A percentile compares a stretch with the other conserved stretches of the same genome.
phyloP scores from a whole-genome alignment of 2,797 vertebrate species.

The Clarias laeviceps region DNA sequence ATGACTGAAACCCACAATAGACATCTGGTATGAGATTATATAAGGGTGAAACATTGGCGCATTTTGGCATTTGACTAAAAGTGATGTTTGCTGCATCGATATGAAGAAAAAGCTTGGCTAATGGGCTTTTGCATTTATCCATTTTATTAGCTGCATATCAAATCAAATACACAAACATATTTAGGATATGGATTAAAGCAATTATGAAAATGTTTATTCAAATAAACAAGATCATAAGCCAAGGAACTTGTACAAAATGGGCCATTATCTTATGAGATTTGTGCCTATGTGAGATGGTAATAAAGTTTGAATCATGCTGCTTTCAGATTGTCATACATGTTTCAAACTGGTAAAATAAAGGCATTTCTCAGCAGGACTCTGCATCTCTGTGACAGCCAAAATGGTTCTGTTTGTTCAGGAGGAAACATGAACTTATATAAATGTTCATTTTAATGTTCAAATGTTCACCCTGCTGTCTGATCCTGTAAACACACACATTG shows the following conservation, averaged over 20 bases:
- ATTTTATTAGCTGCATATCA: not conserved
- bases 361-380: not conserved
- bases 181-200: not conserved
- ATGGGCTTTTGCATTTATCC: not conserved
- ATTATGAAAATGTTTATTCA: not conserved
- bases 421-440: constrained; percentile 27
- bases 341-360: not conserved
- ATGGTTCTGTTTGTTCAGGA: not conserved
- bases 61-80: not conserved
- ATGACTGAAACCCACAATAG: too few species aligned
- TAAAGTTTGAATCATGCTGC: not conserved
- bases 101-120: not conserved
- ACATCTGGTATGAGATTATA: too few species aligned
- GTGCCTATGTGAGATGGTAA: not conserved
- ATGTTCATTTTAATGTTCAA: constrained; percentile 45
- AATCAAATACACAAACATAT: not conserved
- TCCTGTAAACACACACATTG: constrained; percentile 39
- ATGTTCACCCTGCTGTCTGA: constrained; percentile 26
- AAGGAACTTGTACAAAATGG: not conserved
- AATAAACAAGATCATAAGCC: constrained; percentile 7
- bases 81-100: not conserved
- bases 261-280: not conserved
- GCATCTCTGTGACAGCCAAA: not conserved
- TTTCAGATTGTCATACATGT: not conserved
- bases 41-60: not conserved